Conservation (phyloP, 2,113 vertebrate genomes). For the Grantiella picta region DNA sequence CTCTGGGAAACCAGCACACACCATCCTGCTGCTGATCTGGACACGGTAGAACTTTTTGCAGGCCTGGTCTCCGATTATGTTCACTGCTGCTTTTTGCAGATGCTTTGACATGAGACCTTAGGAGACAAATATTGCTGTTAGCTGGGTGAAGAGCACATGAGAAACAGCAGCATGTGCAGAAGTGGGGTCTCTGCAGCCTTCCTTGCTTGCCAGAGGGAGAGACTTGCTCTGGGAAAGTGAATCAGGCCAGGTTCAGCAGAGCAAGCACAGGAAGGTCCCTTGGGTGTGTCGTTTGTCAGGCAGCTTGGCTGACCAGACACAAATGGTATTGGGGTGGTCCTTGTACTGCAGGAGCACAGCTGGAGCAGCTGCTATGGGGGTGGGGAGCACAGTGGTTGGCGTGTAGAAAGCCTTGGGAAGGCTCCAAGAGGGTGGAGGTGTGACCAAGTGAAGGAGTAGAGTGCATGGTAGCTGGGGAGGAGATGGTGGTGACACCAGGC, state of each 20-base stretch:
- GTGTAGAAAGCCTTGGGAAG: not conserved
- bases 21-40: conserved; percentile 86
- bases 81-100: conserved; percentile 88
- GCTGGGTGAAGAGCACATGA: not conserved
- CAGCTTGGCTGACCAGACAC: not conserved
- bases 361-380: not conserved
- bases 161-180: not conserved
- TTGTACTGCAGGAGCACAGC: not conserved
- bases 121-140: not conserved
- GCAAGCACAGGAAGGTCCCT: not conserved
- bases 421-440: not conserved
- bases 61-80: conserved; percentile 78
- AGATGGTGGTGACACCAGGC: not conserved
- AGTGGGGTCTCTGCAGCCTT: not conserved
- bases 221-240: not conserved
- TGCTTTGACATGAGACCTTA: conserved; percentile 81
- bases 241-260: not conserved
- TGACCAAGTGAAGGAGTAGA: not conserved
- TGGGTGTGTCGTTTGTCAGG: not conserved
- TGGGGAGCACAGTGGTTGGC: not conserved
- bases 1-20: conserved; percentile 87
- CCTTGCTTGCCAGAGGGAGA: not conserved
- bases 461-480: not conserved
- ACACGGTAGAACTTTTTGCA: conserved; percentile 86
- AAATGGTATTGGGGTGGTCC: not conserved